A percentile compares a stretch with the other conserved stretches of the same genome.
Conservation (phyloP, 2,888 invertebrate genomes). For the Latrodectus elegans region DNA sequence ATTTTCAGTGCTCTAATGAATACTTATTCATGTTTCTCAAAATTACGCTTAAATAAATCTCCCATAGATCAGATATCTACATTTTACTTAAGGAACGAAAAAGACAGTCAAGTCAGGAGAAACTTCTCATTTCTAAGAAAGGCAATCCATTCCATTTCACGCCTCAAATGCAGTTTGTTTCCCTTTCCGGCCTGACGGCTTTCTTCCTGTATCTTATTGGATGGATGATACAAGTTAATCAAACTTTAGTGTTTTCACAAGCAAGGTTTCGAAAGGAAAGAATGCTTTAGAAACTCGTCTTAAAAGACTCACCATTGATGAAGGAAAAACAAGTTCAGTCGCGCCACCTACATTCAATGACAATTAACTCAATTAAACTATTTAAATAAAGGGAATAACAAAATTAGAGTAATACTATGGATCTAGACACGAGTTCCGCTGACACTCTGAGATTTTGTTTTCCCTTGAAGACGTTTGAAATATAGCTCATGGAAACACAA, state of each 20-base stretch:
- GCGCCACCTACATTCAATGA: slow-evolving; percentile 10
- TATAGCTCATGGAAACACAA: too few relatives aligned
- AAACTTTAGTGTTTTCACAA: slow-evolving; percentile 39
- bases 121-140: slow-evolving; percentile 2
- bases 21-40: not conserved
- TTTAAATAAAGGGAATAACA: not conserved
- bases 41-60: slow-evolving; percentile 6
- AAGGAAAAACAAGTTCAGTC: slow-evolving; percentile 3
- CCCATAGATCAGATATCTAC: not conserved
- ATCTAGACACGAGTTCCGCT: too few relatives aligned
- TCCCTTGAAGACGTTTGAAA: too few relatives aligned
- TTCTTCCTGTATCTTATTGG: slow-evolving; percentile 33
- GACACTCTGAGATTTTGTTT: too few relatives aligned
- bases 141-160: slow-evolving; percentile 49
- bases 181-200: slow-evolving; percentile 50
- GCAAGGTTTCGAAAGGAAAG: not conserved
- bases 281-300: slow-evolving; percentile 16
- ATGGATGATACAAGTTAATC: slow-evolving; percentile 52
- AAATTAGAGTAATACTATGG: too few relatives aligned
- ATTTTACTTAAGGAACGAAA: slow-evolving; percentile 25
- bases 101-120: slow-evolving; percentile 18
- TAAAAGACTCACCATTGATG: slow-evolving; percentile 36
- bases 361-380: slow-evolving; percentile 62
- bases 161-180: slow-evolving; percentile 48
- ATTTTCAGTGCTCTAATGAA: too few relatives aligned